A percentile compares a stretch with the other conserved stretches of the same genome.
These are phyloP conservation scores for Gnathonemus longibarbis DNA, from an alignment of 2,113 vertebrate species.

Conservation along the genomic window DNA sequence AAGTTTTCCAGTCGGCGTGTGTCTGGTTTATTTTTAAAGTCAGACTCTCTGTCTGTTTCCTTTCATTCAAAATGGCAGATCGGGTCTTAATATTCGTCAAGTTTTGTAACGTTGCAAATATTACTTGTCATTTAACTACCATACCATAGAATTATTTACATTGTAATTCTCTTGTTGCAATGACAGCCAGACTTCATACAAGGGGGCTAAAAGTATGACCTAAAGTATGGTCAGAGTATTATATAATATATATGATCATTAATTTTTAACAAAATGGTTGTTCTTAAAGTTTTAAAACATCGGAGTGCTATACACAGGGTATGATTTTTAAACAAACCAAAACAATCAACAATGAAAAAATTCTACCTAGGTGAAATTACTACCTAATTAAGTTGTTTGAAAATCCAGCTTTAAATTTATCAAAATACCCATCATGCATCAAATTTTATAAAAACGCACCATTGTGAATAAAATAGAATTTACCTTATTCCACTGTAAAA, in stretches of 20 bases:
- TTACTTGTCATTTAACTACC: background rate
- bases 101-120: background rate
- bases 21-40: background rate
- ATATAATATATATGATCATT: background rate
- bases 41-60: background rate
- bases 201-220: background rate
- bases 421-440: background rate
- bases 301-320: background rate
- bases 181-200: background rate
- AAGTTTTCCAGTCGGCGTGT: constrained; percentile 1
- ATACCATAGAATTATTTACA: background rate
- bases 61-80: background rate
- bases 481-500: background rate
- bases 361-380: background rate
- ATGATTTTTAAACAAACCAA: background rate
- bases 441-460: background rate
- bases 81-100: background rate
- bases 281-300: background rate
- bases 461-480: background rate
- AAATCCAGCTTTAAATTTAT: background rate
- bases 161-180: background rate
- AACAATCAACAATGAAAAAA: background rate
- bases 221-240: background rate
- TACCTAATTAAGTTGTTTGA: background rate
- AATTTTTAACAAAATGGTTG: background rate